Conservation (phyloP, 2,797 vertebrate species). For the Phataginus tetradactyla region DNA sequence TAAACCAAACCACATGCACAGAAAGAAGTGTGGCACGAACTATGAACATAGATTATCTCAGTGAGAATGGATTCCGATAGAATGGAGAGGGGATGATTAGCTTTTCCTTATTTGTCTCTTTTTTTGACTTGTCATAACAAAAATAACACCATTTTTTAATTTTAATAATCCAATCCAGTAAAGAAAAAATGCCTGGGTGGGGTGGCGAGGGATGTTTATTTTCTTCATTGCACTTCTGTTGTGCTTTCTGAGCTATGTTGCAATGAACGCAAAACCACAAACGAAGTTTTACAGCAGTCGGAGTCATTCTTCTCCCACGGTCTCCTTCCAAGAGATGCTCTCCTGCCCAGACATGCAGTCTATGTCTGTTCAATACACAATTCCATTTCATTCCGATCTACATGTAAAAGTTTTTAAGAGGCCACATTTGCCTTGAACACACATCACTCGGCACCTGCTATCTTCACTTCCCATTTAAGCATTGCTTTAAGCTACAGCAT, state of each 20-base stretch:
- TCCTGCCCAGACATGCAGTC: not conserved
- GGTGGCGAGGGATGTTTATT: not conserved
- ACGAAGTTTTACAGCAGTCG: not conserved
- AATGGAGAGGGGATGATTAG: not conserved
- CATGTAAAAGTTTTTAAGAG: not conserved
- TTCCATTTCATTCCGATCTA: not conserved
- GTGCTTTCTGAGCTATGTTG: not conserved
- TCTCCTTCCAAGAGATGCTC: not conserved
- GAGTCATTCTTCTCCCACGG: not conserved
- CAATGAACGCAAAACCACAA: not conserved
- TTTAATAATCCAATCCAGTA: not conserved
- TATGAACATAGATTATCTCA: not conserved
- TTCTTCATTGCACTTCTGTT: not conserved
- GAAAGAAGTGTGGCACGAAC: not conserved
- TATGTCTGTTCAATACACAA: not conserved
- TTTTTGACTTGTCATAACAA: not conserved
- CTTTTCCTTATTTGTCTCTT: not conserved
- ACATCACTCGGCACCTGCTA: not conserved
- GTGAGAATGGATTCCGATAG: not conserved
- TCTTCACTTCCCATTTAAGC: not conserved
- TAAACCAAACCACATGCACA: not conserved
- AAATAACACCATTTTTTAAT: not conserved
- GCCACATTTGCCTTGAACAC: not conserved
- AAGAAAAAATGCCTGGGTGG: not conserved
- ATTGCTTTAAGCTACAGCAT: not conserved